Conservation (phyloP, 1,140 invertebrate genomes). For the Drosophila tsacasi region DNA sequence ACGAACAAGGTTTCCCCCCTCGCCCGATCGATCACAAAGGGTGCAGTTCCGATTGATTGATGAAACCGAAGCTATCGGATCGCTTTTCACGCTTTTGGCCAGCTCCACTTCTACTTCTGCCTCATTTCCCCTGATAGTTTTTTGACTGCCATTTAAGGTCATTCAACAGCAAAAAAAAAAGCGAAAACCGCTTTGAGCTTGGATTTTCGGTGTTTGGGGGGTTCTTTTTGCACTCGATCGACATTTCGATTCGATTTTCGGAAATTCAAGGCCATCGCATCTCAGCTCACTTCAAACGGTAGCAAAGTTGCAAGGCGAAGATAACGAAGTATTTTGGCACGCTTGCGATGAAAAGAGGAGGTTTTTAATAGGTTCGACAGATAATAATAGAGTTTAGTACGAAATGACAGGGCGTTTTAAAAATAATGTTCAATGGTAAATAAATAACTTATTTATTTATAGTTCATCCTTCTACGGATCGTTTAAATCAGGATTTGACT, state of each 20-base stretch:
- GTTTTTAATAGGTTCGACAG: conserved; percentile 5
- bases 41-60: conserved; percentile 73
- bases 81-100: conserved; percentile 52
- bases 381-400: background rate
- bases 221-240: conserved; percentile 50
- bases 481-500: background rate
- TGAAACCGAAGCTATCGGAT: conserved; percentile 48
- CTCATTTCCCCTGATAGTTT: conserved; percentile 25
- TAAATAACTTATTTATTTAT: background rate
- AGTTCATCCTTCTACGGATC: background rate
- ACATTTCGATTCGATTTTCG: conserved; percentile 19
- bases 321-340: conserved; percentile 22
- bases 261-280: conserved; percentile 32
- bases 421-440: background rate
- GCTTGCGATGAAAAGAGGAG: conserved; percentile 14
- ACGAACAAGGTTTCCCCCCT: conserved; percentile 57
- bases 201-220: conserved; percentile 19
- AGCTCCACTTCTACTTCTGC: conserved; percentile 32
- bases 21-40: conserved; percentile 24
- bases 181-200: conserved; percentile 25
- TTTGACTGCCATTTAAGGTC: conserved; percentile 31
- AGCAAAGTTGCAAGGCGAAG: conserved; percentile 49
- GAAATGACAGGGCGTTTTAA: conserved; percentile 5
- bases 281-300: conserved; percentile 45
- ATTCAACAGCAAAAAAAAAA: conserved; percentile 28